Conservation (phyloP, 35 echinoderm and acorn worm genomes). For the Hemicentrotus pulcherrimus region DNA sequence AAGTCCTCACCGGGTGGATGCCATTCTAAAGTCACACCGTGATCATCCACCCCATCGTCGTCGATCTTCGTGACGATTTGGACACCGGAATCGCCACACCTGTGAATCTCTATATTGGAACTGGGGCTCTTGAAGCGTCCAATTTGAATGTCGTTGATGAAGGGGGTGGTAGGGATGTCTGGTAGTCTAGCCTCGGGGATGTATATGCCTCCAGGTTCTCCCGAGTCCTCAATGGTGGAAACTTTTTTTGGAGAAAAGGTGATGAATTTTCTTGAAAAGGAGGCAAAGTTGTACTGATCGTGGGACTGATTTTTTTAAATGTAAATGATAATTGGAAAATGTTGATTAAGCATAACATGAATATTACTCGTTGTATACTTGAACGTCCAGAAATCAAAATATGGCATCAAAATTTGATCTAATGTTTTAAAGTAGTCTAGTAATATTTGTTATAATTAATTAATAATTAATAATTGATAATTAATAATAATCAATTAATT, state of each 20-base stretch:
- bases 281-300: too few relatives aligned
- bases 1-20: not conserved
- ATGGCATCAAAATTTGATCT: too few relatives aligned
- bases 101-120: not conserved
- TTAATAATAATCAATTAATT: too few relatives aligned
- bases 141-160: not conserved
- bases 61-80: not conserved
- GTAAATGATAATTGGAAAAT: too few relatives aligned
- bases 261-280: too few relatives aligned
- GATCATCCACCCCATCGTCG: not conserved
- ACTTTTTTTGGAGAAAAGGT: not conserved
- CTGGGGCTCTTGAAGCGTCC: not conserved
- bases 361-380: too few relatives aligned
- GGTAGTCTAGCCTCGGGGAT: not conserved
- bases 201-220: not conserved
- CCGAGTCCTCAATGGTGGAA: not conserved
- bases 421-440: too few relatives aligned
- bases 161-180: not conserved
- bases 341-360: too few relatives aligned
- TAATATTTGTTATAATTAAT: too few relatives aligned
- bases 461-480: too few relatives aligned
- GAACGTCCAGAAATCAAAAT: too few relatives aligned
- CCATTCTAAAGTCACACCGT: not conserved
- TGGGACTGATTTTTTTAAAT: too few relatives aligned
- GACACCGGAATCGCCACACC: not conserved